A percentile compares a stretch with the other conserved stretches of the same genome.
Evolutionary conservation across 2,113 vertebrate species (phyloP).

Genomic region (Progne subis): DNA sequence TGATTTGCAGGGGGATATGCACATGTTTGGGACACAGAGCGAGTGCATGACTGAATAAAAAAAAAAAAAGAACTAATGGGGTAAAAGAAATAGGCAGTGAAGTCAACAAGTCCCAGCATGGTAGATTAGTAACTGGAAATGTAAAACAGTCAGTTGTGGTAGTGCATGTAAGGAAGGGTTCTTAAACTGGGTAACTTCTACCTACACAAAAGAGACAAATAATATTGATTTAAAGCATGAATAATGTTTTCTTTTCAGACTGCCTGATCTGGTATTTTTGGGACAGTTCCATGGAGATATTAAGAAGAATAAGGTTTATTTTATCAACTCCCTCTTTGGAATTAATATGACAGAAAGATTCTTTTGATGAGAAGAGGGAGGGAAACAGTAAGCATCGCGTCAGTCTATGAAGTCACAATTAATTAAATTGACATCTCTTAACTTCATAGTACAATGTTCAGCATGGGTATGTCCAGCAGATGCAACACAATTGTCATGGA

Average conservation of each 20-base stretch:
- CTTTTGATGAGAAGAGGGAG: background rate
- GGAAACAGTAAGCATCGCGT: background rate
- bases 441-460: background rate
- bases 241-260: background rate
- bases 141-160: background rate
- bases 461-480: background rate
- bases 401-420: background rate
- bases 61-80: background rate
- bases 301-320: background rate
- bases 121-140: background rate
- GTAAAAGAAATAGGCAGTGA: background rate
- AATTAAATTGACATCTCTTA: background rate
- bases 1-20: background rate
- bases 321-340: background rate
- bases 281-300: background rate
- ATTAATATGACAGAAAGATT: background rate
- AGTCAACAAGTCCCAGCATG: background rate
- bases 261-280: background rate
- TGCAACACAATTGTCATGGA: background rate
- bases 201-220: background rate
- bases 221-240: background rate
- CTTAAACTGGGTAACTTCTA: background rate
- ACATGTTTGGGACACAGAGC: background rate
- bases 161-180: background rate
- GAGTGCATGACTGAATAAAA: background rate